Evolutionary conservation across 2,797 vertebrate species (phyloP).

Genomic region (Acanthurus lineatus): DNA sequence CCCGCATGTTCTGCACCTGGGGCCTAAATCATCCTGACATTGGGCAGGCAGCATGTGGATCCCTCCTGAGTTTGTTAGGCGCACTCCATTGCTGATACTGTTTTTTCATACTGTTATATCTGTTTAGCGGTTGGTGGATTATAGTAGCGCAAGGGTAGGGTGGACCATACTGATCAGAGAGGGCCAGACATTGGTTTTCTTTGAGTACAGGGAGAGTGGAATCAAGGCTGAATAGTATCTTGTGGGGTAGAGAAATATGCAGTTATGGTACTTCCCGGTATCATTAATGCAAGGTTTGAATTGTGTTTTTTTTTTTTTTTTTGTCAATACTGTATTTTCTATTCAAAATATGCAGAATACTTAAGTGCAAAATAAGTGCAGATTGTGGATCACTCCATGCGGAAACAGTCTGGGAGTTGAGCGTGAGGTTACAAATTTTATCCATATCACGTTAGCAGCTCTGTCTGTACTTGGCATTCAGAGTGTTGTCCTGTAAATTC

Average conservation of each 20-base stretch:
- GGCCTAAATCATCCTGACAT: constrained; percentile 71
- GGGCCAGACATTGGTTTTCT: constrained; percentile 22
- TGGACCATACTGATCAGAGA: constrained; percentile 11
- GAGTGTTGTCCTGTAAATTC: constrained; percentile 60
- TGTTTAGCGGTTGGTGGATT: constrained; percentile 46
- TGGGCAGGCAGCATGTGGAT: constrained; percentile 57
- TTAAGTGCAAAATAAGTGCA: constrained; percentile 36
- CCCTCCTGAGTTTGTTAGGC: constrained; percentile 43
- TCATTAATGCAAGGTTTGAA: not conserved
- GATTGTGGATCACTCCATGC: constrained; percentile 21
- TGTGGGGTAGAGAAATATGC: constrained; percentile 1
- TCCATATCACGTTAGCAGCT: constrained; percentile 54
- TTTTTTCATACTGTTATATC: constrained; percentile 59
- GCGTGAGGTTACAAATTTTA: constrained; percentile 26
- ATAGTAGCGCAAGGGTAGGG: constrained; percentile 15
- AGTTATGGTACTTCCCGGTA: not conserved
- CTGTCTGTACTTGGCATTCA: constrained; percentile 50
- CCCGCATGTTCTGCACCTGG: constrained; percentile 35
- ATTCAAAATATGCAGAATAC: constrained; percentile 12
- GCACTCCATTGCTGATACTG: constrained; percentile 39
- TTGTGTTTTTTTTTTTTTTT: not conserved
- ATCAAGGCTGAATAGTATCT: constrained; percentile 16
- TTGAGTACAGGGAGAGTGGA: not conserved
- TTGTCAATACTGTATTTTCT: not conserved
- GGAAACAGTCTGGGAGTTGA: constrained; percentile 19